Conservation (phyloP, 2,113 vertebrate genomes). For the Trematomus loennbergii region DNA sequence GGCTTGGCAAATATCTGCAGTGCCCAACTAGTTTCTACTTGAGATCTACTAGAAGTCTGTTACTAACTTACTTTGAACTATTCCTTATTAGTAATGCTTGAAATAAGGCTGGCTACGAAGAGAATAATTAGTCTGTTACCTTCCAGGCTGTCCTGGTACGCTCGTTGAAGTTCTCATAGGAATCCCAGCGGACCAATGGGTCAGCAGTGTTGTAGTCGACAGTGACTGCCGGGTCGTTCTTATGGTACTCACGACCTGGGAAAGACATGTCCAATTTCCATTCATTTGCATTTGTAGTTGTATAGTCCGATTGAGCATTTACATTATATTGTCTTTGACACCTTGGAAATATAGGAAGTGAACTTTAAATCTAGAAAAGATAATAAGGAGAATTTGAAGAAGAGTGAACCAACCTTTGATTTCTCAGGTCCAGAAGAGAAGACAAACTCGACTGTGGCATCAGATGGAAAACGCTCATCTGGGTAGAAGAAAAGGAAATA, state of each 20-base stretch:
- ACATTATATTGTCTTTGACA: not conserved
- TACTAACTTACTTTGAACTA: too few relatives aligned
- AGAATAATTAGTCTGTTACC: constrained; percentile 48
- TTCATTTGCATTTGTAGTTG: not conserved
- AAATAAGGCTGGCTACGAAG: not conserved
- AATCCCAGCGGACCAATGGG: constrained; percentile 92
- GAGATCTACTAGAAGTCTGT: too few relatives aligned
- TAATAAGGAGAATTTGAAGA: not conserved
- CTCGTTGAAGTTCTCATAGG: constrained; percentile 92
- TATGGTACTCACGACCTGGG: constrained; percentile 86
- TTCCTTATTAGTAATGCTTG: too few relatives aligned
- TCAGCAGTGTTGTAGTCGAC: constrained; percentile 93
- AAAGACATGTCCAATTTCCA: not conserved
- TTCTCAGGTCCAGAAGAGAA: constrained; percentile 93
- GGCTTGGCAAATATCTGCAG: too few relatives aligned
- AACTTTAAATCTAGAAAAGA: not conserved
- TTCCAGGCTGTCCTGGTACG: constrained; percentile 87
- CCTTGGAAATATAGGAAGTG: not conserved
- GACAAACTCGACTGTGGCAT: constrained; percentile 92
- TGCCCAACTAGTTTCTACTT: too few relatives aligned
- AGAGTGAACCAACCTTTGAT: constrained; percentile 85
- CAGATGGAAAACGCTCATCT: constrained; percentile 92
- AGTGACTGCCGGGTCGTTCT: constrained; percentile 87
- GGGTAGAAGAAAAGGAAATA: constrained; percentile 14
- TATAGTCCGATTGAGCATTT: not conserved